Base-by-base conservation (phyloP, 2,888 invertebrate species). In the Cacoxenus indagator region DNA sequence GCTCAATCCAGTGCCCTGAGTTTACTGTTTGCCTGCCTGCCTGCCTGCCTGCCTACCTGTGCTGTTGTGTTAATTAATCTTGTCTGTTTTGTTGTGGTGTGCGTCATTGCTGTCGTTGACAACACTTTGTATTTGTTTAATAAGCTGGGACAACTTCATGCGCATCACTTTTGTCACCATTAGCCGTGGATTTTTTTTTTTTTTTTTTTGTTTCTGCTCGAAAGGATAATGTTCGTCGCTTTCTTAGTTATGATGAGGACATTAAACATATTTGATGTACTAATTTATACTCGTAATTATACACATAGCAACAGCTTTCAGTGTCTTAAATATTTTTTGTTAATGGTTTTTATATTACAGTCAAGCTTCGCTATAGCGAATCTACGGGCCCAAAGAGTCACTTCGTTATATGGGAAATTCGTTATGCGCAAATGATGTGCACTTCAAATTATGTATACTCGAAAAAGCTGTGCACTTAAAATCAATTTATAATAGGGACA, bases 51-150 rank as follows among this genome's bases (percentile, higher is more conserved):
- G 29, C 31, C n/a, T n/a, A n/a, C n/a, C n/a, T n/a, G n/a, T n/a
- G n/a, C n/a, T n/a, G n/a, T 59, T 17, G 29, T 59, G 37, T 59
- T 59, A 59, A 59, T 59, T 59, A 59, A 59, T 59, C 37, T 59
- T 59, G 59, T 59, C 59, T 59, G 59, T 31, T 59, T n/a, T 26
- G 14, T 37, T 37, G 37, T 37, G 51, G 37, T 37, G 37, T 14
- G 54, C 54, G 61, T n/a, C 45, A 45, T 22, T 62, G 14, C 61
- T 62, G 61, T 4, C 24, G 45, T 43, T 62, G 61, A 62, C 61
- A 62, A 31, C 61, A 29, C 45, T 62, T 62, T 37, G 61, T 22
- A 62, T 62, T 62, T 62, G 45, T 62, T 62, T 62, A 62, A 62
- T 62, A 43, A 62, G 45, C 43, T 62, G 6, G 24, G 61, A 62